phyloP scores from a whole-genome alignment of 2,113 vertebrate genomes.

The Paratilapia polleni region DNA sequence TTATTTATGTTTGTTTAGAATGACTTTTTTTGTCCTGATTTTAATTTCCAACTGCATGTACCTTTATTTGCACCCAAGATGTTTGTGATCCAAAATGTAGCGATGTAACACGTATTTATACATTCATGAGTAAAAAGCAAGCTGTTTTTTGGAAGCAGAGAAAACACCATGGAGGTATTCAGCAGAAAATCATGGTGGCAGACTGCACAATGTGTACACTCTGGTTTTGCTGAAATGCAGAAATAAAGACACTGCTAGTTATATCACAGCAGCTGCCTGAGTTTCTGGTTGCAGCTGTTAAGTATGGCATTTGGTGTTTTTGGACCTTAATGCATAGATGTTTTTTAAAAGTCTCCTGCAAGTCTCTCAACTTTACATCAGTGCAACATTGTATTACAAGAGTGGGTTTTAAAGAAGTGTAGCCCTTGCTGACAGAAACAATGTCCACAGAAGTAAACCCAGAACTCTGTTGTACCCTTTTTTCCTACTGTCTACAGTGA shows the following conservation, averaged over 20 bases:
- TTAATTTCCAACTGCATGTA: neutral
- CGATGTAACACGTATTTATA: neutral
- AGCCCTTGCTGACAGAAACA: constrained; percentile 4
- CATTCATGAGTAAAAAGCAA: neutral
- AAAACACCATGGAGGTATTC: neutral
- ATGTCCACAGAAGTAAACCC: constrained; percentile 3
- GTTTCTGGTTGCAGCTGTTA: neutral
- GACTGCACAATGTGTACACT: neutral
- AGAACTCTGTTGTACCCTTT: neutral
- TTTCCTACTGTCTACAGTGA: constrained; percentile 7
- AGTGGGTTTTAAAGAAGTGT: neutral
- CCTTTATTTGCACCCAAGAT: neutral
- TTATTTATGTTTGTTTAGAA: neutral
- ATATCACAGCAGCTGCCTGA: neutral
- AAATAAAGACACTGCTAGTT: neutral
- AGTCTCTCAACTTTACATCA: neutral
- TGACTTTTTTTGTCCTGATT: neutral
- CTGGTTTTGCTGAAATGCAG: neutral
- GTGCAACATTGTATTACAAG: neutral
- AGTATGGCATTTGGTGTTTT: neutral
- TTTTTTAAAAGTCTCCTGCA: neutral
- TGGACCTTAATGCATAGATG: neutral
- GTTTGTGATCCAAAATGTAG: neutral
- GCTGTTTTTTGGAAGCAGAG: neutral
- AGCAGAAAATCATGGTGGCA: neutral